phyloP scores from a whole-genome alignment of 2,888 invertebrate species.

The Xanthia icteritia region DNA sequence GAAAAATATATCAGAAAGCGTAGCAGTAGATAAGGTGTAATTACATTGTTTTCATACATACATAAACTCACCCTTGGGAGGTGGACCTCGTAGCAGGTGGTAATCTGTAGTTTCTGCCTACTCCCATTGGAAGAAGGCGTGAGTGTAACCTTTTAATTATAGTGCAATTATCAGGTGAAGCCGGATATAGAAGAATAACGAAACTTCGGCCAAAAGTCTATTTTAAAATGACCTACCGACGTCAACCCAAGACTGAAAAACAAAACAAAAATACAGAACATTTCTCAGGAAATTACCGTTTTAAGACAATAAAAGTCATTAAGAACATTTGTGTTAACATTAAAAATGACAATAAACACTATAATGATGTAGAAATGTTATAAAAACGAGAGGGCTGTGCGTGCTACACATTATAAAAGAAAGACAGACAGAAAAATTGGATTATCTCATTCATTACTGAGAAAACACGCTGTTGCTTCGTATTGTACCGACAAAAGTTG shows the following conservation, averaged over 20 bases:
- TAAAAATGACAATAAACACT: constrained; percentile 81
- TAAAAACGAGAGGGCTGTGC: constrained; percentile 76
- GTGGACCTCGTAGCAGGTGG: too few species aligned
- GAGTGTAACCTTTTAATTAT: too few species aligned
- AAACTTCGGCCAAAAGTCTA: background rate
- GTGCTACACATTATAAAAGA: constrained; percentile 74
- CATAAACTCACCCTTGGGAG: too few species aligned
- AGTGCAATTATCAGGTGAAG: too few species aligned
- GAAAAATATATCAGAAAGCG: too few species aligned
- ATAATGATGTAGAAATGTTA: constrained; percentile 78
- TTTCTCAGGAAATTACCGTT: constrained; percentile 73
- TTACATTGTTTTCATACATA: too few species aligned
- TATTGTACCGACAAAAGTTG: constrained; percentile 80
- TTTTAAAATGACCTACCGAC: background rate
- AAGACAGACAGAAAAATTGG: background rate
- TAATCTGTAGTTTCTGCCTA: too few species aligned
- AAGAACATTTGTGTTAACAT: constrained; percentile 79
- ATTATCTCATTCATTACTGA: constrained; percentile 84
- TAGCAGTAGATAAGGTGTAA: too few species aligned
- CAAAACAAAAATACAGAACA: constrained; percentile 19
- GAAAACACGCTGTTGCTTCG: constrained; percentile 79
- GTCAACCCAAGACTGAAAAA: background rate
- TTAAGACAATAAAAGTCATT: constrained; percentile 78
- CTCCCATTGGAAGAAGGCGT: too few species aligned
- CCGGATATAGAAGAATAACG: too few species aligned